phyloP scores from a whole-genome alignment of 2,888 invertebrate species.

The Pammene fasciana region DNA sequence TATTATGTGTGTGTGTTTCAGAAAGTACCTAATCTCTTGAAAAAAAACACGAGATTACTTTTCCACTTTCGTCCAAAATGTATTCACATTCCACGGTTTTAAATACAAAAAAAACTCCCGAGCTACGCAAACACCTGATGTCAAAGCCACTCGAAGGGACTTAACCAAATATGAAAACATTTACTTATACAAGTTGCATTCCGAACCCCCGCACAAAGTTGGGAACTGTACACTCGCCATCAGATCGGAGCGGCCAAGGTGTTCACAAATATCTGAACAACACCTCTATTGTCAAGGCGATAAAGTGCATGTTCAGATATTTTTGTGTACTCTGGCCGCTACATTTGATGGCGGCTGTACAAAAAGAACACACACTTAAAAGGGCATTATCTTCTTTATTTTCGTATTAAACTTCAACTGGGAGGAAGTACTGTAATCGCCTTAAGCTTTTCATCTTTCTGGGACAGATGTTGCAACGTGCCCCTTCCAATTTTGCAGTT shows the following conservation, averaged over 20 bases:
- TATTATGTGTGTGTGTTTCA: too few relatives aligned
- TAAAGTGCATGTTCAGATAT: too few relatives aligned
- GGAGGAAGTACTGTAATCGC: slow-evolving; percentile 73
- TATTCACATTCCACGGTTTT: slow-evolving; percentile 24
- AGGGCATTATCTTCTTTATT: slow-evolving; percentile 75
- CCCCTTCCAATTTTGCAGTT: slow-evolving; percentile 54
- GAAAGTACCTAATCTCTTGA: too few relatives aligned
- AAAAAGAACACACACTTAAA: slow-evolving; percentile 70
- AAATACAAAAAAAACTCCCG: slow-evolving; percentile 23
- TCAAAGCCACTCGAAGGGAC: slow-evolving; percentile 47
- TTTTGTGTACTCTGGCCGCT: too few relatives aligned
- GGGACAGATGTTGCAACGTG: slow-evolving; percentile 69
- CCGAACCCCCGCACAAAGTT: slow-evolving; percentile 40
- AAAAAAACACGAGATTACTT: slow-evolving; percentile 5
- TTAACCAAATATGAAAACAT: slow-evolving; percentile 63
- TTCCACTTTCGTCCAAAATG: slow-evolving; percentile 3
- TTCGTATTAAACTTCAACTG: slow-evolving; percentile 75
- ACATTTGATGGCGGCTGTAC: too few relatives aligned
- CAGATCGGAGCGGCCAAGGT: too few relatives aligned
- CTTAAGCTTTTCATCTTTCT: slow-evolving; percentile 78
- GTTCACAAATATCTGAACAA: too few relatives aligned
- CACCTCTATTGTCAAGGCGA: too few relatives aligned
- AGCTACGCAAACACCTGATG: slow-evolving; percentile 38
- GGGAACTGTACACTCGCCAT: too few relatives aligned
- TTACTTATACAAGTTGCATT: slow-evolving; percentile 57